Base-by-base conservation (phyloP, 2,113 vertebrate genomes). In the Lepus americanus region DNA sequence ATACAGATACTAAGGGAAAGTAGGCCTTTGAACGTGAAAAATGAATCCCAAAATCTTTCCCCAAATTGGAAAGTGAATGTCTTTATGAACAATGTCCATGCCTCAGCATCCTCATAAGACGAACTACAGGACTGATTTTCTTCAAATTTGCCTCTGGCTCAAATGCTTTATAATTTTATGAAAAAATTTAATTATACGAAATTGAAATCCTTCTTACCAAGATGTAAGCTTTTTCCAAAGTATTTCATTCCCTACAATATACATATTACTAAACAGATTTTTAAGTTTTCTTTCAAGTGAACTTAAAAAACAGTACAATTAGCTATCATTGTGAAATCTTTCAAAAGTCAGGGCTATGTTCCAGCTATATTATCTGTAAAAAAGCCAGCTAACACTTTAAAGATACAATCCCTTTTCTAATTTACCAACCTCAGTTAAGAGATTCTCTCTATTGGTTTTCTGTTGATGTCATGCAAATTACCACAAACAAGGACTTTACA, bases 121-220 rank as follows among this genome's bases (percentile, higher is more conserved):
- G 87, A 91, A 70, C 11, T 67, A 44, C 1, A 87, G 29, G 29
- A 44, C 5, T 86, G 13, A 66, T 27, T 95, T 29, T 89, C n/a
- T 84, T 93, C 6, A 89, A 78, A 81, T 72, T 92, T 82, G 13
- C 16, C 23, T 74, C n/a, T 13, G 84, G 8, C 25, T 90, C 44
- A 89, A 73, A 78, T 9, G 25, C 59, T 89, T 14, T 36, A 72
- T 72, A 61, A 72, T 89, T 89, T 88, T 66, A 63, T 76, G 10
- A 83, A 87, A 44, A 93, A 82, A 49, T 22, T 67, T 61, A 83
- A 89, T 88, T 63, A 77, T 7, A 33, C 6, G 63, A 64, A 89
- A 92, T 53, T 73, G 2, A 95, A 92, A 87, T 67, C 2, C 31
- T 94, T 64, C 22, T 89, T 92, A 39, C 22, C 49, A 89, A 89